phyloP scores from a whole-genome alignment of 2,888 invertebrate genomes.

The Drosophila flavopinicola region DNA sequence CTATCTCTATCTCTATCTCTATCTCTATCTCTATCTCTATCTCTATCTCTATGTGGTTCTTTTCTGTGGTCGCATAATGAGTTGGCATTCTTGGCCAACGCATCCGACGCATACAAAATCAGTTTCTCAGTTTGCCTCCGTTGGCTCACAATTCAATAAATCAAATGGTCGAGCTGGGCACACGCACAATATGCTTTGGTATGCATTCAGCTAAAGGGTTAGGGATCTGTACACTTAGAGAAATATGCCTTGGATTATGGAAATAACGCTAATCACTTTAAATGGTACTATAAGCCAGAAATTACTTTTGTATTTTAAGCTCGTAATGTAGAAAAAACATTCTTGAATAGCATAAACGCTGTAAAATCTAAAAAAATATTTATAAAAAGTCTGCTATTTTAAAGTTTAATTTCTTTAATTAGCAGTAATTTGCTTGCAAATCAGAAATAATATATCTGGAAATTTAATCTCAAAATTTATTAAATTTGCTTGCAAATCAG shows the following conservation, averaged over 20 bases:
- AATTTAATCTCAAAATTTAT: too few species aligned
- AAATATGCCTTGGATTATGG: neutral
- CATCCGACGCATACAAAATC: conserved; percentile 69
- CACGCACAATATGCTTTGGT: conserved; percentile 76
- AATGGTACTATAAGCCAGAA: too few species aligned
- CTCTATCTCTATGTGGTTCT: neutral
- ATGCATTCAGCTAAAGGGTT: conserved; percentile 43
- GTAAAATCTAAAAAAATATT: too few species aligned
- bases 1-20: conserved; percentile 1
- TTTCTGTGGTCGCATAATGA: conserved; percentile 56
- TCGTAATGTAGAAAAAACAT: too few species aligned
- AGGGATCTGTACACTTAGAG: conserved; percentile 14
- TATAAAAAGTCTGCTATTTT: too few species aligned
- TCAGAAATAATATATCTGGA: too few species aligned
- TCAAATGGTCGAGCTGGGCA: conserved; percentile 62
- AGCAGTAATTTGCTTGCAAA: too few species aligned
- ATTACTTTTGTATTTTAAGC: too few species aligned
- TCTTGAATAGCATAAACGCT: too few species aligned
- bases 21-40: conserved; percentile 1
- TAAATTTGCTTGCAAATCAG: too few species aligned
- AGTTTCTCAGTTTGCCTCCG: conserved; percentile 32
- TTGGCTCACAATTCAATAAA: conserved; percentile 65
- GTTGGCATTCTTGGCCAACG: conserved; percentile 68
- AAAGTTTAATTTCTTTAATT: too few species aligned
- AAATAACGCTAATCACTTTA: too few species aligned